phyloP scores from a whole-genome alignment of 1,140 invertebrate genomes.

The Drosophila neocordata region DNA sequence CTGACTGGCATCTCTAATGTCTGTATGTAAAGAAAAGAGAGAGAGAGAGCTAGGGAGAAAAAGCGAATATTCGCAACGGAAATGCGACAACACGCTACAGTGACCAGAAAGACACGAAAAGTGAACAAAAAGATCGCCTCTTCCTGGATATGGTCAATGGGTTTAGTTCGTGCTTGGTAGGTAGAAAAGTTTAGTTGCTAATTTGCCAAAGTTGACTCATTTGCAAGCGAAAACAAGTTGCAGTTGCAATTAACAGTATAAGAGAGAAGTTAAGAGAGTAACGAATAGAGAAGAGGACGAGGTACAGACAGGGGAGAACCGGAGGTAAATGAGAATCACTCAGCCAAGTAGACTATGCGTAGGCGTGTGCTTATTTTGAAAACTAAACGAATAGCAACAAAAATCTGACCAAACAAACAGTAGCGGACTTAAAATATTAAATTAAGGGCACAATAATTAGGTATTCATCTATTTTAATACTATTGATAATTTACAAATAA shows the following conservation, averaged over 20 bases:
- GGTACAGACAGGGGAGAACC: neutral
- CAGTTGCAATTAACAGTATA: slow-evolving; percentile 10
- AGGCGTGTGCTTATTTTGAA: slow-evolving; percentile 60
- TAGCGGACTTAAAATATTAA: neutral
- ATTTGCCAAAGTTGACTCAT: slow-evolving; percentile 57
- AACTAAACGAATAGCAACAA: slow-evolving; percentile 34
- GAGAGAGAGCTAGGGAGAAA: slow-evolving; percentile 6
- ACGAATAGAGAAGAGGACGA: slow-evolving; percentile 8
- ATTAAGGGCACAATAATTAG: neutral
- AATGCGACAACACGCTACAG: slow-evolving; percentile 67
- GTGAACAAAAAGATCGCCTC: slow-evolving; percentile 17
- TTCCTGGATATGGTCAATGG: slow-evolving; percentile 57
- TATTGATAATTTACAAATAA: too few species aligned
- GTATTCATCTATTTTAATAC: too few species aligned
- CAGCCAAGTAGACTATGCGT: slow-evolving; percentile 46
- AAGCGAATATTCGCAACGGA: slow-evolving; percentile 61
- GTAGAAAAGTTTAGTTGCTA: slow-evolving; percentile 29
- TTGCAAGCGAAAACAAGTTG: slow-evolving; percentile 38
- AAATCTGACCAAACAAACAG: slow-evolving; percentile 17
- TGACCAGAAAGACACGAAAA: slow-evolving; percentile 30
- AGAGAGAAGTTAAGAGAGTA: slow-evolving; percentile 5
- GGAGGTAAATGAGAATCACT: slow-evolving; percentile 51
- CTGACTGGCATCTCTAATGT: slow-evolving; percentile 56
- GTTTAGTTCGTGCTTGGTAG: slow-evolving; percentile 22
- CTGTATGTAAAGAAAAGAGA: slow-evolving; percentile 19